phyloP scores from a whole-genome alignment of 2,888 invertebrate species.

The Heterodera filipjevi region DNA sequence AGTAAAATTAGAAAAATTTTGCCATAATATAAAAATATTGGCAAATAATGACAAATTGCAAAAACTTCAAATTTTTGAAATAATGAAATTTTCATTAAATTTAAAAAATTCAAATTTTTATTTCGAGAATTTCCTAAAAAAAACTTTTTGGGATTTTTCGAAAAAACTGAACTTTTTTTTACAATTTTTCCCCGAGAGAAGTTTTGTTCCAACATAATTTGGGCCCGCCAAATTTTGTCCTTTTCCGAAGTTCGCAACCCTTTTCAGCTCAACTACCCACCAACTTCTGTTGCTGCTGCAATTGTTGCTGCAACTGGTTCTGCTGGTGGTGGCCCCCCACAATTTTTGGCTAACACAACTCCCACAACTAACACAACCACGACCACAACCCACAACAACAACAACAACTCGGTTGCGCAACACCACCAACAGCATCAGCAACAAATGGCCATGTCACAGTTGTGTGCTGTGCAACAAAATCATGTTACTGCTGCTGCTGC shows the following conservation, averaged over 20 bases:
- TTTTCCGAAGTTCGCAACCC: conserved; percentile 16
- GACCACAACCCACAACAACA: background rate
- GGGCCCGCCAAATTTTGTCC: too few species aligned
- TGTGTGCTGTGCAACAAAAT: background rate
- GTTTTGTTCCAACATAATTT: too few species aligned
- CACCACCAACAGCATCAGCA: background rate
- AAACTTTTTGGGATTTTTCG: too few species aligned
- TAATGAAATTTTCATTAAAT: background rate
- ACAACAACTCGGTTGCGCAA: background rate
- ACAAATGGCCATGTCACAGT: conserved; percentile 29
- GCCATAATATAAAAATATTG: background rate
- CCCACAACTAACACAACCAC: background rate
- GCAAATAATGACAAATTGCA: background rate
- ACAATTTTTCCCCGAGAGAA: too few species aligned
- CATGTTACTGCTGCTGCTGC: background rate
- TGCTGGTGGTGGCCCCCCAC: background rate
- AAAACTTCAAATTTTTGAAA: too few species aligned
- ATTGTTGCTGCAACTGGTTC: conserved; percentile 7
- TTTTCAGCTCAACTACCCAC: background rate
- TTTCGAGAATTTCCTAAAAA: too few species aligned
- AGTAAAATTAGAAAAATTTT: background rate
- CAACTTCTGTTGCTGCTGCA: conserved; percentile 10
- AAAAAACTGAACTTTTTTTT: too few species aligned
- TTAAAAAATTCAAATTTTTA: background rate
- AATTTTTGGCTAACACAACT: background rate